These are phyloP conservation scores for Psylliodes chrysocephalus DNA, from an alignment of 2,888 invertebrate species.

Conservation along the genomic window DNA sequence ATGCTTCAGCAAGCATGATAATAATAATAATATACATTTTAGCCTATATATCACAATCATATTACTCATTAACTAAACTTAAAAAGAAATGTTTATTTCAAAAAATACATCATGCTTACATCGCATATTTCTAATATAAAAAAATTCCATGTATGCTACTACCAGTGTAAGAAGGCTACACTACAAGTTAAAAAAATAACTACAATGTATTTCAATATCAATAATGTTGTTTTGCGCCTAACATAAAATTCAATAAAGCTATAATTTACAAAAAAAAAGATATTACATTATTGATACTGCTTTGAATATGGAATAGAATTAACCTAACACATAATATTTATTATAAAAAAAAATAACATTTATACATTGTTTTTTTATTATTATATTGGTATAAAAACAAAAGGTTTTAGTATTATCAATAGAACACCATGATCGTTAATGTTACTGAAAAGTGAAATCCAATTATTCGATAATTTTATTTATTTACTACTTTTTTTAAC, in stretches of 20 bases:
- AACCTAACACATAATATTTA: neutral
- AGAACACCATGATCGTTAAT: too few relatives aligned
- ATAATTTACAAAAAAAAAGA: too few relatives aligned
- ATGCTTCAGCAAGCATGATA: conserved; percentile 8
- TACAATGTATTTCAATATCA: neutral
- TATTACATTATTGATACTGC: neutral
- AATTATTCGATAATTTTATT: too few relatives aligned
- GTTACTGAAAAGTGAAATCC: too few relatives aligned
- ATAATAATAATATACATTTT: neutral
- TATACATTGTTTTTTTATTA: neutral
- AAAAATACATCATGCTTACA: conserved; percentile 3
- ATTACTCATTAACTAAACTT: conserved; percentile 1
- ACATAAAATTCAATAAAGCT: neutral
- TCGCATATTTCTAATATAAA: neutral
- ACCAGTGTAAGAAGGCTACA: neutral
- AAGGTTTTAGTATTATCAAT: too few relatives aligned
- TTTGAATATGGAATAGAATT: neutral
- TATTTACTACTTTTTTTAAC: too few relatives aligned
- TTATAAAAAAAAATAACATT: neutral
- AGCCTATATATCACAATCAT: conserved; percentile 1
- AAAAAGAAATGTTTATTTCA: neutral
- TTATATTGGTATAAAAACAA: too few relatives aligned
- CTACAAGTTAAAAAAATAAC: neutral
- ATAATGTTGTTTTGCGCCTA: neutral
- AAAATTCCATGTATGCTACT: neutral